Percentiles rank a stretch among this genome's conserved stretches.
These are phyloP conservation scores for Ecliptopera silaceata DNA, from an alignment of 2,888 invertebrate species.

Conservation along the genomic window DNA sequence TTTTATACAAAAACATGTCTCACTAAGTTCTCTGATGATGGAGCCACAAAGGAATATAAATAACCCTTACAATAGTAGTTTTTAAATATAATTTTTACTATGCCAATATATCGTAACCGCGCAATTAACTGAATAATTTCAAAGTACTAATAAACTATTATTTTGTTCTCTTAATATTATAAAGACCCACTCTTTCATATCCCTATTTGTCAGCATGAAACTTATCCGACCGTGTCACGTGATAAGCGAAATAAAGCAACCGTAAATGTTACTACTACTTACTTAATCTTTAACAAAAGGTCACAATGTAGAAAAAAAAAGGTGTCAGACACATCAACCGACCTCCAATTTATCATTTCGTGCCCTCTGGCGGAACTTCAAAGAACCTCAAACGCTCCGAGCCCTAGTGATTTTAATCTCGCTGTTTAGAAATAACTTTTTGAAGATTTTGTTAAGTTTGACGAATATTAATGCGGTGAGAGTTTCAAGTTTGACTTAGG, in stretches of 20 bases:
- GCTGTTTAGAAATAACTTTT: slow-evolving; percentile 62
- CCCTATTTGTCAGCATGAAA: slow-evolving; percentile 54
- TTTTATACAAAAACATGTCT: too few species aligned
- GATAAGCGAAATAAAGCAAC: slow-evolving; percentile 67
- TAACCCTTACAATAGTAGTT: too few species aligned
- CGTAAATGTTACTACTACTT: slow-evolving; percentile 22
- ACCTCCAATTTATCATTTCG: slow-evolving; percentile 67
- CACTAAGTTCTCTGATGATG: too few species aligned
- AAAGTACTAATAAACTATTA: neutral
- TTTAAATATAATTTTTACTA: too few species aligned
- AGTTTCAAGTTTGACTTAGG: slow-evolving; percentile 38
- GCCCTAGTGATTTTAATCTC: slow-evolving; percentile 69
- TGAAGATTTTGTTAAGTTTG: slow-evolving; percentile 51
- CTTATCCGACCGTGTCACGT: slow-evolving; percentile 60
- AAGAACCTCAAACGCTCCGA: slow-evolving; percentile 59
- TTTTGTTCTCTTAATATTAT: neutral
- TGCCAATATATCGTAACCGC: too few species aligned
- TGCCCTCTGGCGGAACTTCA: slow-evolving; percentile 60
- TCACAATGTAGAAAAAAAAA: slow-evolving; percentile 54
- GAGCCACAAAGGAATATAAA: too few species aligned
- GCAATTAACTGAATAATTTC: too few species aligned
- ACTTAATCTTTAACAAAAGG: slow-evolving; percentile 44
- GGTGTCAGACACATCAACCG: slow-evolving; percentile 66
- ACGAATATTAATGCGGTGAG: slow-evolving; percentile 52
- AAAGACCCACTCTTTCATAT: neutral